Conservation (phyloP, 2,797 vertebrate species). For the Eremophila alpestris region DNA sequence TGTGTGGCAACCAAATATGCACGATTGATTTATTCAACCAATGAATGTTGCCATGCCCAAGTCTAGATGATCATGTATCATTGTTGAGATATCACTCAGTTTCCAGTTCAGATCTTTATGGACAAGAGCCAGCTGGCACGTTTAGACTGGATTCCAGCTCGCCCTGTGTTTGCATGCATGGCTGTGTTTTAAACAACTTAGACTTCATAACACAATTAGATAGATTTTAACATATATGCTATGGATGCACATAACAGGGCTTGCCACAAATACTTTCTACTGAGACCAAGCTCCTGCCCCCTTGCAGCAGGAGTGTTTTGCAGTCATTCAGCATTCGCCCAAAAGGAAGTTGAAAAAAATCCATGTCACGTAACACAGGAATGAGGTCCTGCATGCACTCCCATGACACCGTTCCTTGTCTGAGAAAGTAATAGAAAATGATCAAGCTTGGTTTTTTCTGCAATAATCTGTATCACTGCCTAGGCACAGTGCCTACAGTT, state of each 20-base stretch:
- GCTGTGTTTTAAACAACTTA: not conserved
- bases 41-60: not conserved
- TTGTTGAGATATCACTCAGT: not conserved
- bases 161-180: fast-evolving
- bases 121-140: not conserved
- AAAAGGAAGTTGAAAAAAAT: not conserved
- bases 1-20: not conserved
- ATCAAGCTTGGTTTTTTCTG: not conserved
- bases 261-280: not conserved
- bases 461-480: not conserved
- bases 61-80: conserved; percentile 14
- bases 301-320: not conserved
- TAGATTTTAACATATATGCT: not conserved
- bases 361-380: not conserved
- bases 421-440: not conserved
- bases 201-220: not conserved
- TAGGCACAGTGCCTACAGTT: not conserved
- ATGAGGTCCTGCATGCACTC: not conserved
- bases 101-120: conserved; percentile 15
- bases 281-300: not conserved
- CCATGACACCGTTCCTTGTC: not conserved
- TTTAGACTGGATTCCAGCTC: not conserved
- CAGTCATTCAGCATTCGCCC: not conserved
- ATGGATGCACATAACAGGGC: not conserved
- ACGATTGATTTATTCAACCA: not conserved